Base-by-base conservation (phyloP, 2,888 invertebrate genomes). In the Eupithecia exiguata region DNA sequence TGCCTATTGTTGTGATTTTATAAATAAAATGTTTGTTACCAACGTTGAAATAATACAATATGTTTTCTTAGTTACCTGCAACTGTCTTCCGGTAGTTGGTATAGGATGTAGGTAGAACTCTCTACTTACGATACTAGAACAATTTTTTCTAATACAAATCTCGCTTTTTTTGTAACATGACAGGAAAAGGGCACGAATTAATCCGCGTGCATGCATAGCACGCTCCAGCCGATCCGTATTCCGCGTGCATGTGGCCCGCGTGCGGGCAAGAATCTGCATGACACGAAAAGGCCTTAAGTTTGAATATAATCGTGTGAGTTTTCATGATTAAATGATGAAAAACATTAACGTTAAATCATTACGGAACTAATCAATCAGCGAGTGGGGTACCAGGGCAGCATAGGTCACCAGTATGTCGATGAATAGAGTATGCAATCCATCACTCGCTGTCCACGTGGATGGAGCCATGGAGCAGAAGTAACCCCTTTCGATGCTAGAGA, bases 321-420 rank as follows among this genome's bases (percentile, higher is more conserved):
- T 53, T 53, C 21, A 53, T 21, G 49, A 53, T 58, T 38, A n/a
- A 46, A 18, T 67, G 38, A 58, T 70, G 66, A 16, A 18, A 25
- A 18, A 35, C 7, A 36, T 49, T 18, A 38, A 46, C 30, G 46
- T 25, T 74, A 71, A 71, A 72, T 78, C 76, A 79, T 58, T 16
- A 67, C 66, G 43, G 62, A 58, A 62, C 63, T 71, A 75, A 78
- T 78, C 78, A 78, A 79, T 79, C 77, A 77, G 46, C 21, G 36
- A 5, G 58, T n/a, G n/a, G 1, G 30, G 61, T 76, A 79, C 76
- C 75, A 80, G 78, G 76, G 76, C 69, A 63, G 36, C 77, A 79
- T 75, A 71, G 70, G 74, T 74, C 77, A 74, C 73, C 65, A 71
- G 72, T 72, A 69, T 58, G 69, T 71, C 74, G 71, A 69, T 78